Conservation (phyloP, 2,113 vertebrate genomes). For the Delphinus delphis region DNA sequence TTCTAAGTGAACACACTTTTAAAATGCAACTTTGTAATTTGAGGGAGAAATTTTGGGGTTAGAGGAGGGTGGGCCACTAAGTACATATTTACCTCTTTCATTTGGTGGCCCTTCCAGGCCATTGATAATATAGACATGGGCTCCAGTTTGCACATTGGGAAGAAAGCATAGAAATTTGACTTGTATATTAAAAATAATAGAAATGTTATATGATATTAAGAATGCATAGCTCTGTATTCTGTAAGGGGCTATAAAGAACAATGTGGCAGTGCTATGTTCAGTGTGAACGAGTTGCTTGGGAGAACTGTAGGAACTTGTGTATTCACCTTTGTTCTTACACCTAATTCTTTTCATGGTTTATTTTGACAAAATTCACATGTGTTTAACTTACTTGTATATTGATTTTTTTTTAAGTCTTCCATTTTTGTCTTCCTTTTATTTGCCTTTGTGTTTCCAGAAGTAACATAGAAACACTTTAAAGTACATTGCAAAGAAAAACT, state of each 20-base stretch:
- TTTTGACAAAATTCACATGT: constrained; percentile 63
- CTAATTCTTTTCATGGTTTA: constrained; percentile 44
- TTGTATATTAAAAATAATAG: constrained; percentile 66
- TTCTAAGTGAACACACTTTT: constrained; percentile 69
- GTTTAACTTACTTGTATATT: constrained; percentile 71
- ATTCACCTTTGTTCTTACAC: constrained; percentile 64
- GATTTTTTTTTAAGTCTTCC: constrained; percentile 71
- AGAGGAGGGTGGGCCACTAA: constrained; percentile 57
- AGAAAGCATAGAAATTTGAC: constrained; percentile 61
- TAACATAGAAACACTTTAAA: constrained; percentile 67
- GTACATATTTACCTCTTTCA: constrained; percentile 63
- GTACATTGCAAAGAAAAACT: constrained; percentile 68
- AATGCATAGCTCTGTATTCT: constrained; percentile 50
- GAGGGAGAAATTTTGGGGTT: constrained; percentile 25
- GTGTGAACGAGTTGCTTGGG: constrained; percentile 26
- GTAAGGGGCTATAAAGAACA: constrained; percentile 45
- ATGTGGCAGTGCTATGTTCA: neutral
- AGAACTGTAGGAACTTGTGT: constrained; percentile 44
- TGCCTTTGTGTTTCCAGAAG: constrained; percentile 72
- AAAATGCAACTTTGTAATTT: constrained; percentile 69
- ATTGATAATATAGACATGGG: constrained; percentile 28
- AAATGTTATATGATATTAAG: constrained; percentile 47
- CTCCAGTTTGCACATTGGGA: constrained; percentile 70
- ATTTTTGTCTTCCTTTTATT: constrained; percentile 72
- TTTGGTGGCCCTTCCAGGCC: constrained; percentile 55